These are phyloP conservation scores for Perizoma affinitatum DNA, from an alignment of 2,888 invertebrate genomes.

Conservation along the genomic window DNA sequence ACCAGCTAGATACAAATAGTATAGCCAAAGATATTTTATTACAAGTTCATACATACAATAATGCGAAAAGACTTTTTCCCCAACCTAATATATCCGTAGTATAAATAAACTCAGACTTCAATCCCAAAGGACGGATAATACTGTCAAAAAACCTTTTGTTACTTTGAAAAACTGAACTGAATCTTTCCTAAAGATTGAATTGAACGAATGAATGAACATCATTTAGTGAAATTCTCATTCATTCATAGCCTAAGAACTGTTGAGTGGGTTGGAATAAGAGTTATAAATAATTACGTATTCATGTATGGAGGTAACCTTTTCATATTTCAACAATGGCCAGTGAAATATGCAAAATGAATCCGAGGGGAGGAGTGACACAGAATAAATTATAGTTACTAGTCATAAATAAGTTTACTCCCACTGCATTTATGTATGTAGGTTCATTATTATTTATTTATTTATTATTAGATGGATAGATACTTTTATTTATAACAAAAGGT, in stretches of 20 bases:
- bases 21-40: too few species aligned
- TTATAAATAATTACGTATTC: slow-evolving; percentile 56
- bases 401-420: not conserved
- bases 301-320: slow-evolving; percentile 43
- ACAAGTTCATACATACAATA: too few species aligned
- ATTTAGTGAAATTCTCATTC: slow-evolving; percentile 4
- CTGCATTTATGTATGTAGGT: too few species aligned
- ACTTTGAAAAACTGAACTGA: not conserved
- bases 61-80: too few species aligned
- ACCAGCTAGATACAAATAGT: too few species aligned
- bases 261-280: slow-evolving; percentile 5
- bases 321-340: slow-evolving; percentile 37
- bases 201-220: slow-evolving; percentile 16
- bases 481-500: too few species aligned
- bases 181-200: not conserved
- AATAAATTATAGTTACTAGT: slow-evolving; percentile 3
- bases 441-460: too few species aligned
- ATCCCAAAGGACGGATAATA: too few species aligned
- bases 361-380: slow-evolving; percentile 20
- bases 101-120: too few species aligned
- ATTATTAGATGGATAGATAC: too few species aligned
- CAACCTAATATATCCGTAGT: too few species aligned
- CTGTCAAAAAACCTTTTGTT: too few species aligned
- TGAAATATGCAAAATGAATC: slow-evolving; percentile 41
- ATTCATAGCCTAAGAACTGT: slow-evolving; percentile 11